Evolutionary conservation across 2,888 invertebrate genomes (phyloP).

Genomic region (Cheilosia urbana): DNA sequence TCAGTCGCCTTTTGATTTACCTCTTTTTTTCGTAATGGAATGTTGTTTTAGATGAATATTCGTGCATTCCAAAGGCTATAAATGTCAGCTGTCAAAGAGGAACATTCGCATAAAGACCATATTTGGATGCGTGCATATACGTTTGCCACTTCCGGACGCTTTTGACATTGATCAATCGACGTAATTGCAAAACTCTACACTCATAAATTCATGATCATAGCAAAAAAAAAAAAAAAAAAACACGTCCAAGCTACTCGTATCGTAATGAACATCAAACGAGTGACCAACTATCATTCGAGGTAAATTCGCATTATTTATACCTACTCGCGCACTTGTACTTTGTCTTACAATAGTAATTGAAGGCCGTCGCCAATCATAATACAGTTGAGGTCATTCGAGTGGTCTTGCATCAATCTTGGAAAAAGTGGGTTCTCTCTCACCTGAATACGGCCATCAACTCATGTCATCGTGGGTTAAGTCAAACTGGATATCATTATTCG

Average conservation of each 20-base stretch:
- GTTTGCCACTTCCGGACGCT: constrained; percentile 54
- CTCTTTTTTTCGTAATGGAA: constrained; percentile 18
- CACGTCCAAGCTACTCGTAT: constrained; percentile 29
- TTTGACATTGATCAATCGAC: constrained; percentile 46
- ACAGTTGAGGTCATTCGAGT: constrained; percentile 65
- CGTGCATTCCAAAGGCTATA: constrained; percentile 24
- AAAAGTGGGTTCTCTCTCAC: constrained; percentile 35
- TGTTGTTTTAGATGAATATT: constrained; percentile 10
- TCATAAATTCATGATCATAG: constrained; percentile 47
- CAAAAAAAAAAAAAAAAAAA: constrained; percentile 29
- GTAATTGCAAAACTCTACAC: constrained; percentile 13
- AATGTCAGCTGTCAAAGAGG: constrained; percentile 33
- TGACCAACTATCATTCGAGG: constrained; percentile 43
- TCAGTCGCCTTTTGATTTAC: constrained; percentile 32
- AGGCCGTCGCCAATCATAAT: constrained; percentile 47
- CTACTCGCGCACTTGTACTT: constrained; percentile 24
- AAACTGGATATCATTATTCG: constrained; percentile 36
- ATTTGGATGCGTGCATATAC: constrained; percentile 13
- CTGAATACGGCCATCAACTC: constrained; percentile 53
- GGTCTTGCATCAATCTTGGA: constrained; percentile 62
- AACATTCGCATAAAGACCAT: constrained; percentile 12
- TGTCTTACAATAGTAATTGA: constrained; percentile 50
- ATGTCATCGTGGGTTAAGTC: constrained; percentile 51
- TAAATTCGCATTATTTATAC: constrained; percentile 47
- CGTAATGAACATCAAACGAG: constrained; percentile 39